Percentiles rank a stretch among this genome's conserved stretches.
Evolutionary conservation across 1,140 invertebrate genomes (phyloP).

Genomic region (Nautilus pompilius): DNA sequence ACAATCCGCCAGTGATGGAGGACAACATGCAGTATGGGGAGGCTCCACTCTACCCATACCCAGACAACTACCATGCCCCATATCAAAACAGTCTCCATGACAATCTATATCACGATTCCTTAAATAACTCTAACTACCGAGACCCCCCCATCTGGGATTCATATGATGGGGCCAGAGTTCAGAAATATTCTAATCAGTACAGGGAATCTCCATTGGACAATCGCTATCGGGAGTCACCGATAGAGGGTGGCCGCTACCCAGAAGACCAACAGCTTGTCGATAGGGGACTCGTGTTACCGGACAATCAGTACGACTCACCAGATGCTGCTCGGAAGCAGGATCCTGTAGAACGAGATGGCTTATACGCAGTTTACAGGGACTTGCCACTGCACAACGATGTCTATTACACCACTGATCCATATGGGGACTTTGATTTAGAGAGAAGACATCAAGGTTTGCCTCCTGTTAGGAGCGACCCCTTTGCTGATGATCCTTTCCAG

Average conservation of each 20-base stretch:
- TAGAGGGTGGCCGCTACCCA: not conserved
- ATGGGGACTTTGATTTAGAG: slow-evolving; percentile 29
- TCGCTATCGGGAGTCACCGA: no score
- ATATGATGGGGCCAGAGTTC: no score
- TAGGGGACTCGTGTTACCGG: not conserved
- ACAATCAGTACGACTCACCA: not conserved
- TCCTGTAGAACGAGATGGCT: slow-evolving; percentile 63
- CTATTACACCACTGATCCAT: slow-evolving; percentile 49
- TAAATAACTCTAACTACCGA: not conserved
- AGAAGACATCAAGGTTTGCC: slow-evolving; percentile 38
- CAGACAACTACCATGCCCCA: not conserved
- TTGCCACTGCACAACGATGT: slow-evolving; percentile 53
- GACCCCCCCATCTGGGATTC: not conserved
- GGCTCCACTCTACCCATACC: not conserved
- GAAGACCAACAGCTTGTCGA: not conserved
- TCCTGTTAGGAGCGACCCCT: slow-evolving; percentile 35
- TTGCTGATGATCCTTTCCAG: slow-evolving; percentile 48
- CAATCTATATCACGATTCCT: not conserved
- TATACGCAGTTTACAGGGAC: slow-evolving; percentile 57
- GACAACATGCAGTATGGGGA: slow-evolving; percentile 4
- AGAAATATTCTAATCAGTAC: no score
- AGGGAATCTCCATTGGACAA: not conserved
- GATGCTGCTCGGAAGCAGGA: not conserved
- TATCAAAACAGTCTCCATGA: not conserved
- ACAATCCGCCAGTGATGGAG: not conserved